Evolutionary conservation across 1,140 invertebrate genomes (phyloP), one percentile per base, ranked within the genome.

Genomic region (Mercenaria mercenaria): DNA sequence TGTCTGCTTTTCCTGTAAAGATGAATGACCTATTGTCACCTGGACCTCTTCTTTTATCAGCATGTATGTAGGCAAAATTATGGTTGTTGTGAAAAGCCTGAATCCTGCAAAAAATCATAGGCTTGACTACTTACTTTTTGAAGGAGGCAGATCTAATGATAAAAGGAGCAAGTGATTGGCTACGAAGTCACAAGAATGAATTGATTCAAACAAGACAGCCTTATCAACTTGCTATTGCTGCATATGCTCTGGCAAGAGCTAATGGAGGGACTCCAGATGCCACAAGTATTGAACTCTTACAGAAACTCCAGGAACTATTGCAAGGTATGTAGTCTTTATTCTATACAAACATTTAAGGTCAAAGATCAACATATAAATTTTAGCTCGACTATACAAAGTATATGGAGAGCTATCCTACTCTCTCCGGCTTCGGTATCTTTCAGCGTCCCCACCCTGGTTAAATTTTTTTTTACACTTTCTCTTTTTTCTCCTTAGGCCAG

Each of bases 161-260:
- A 23, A 20, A 29, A 20, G 43, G 52, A n/a, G 85, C 74, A n/a
- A 79, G n/a, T n/a, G 20, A 3, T 34, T 87, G 85, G 85, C 39
- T 87, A 26, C 26, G 11, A n/a, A 23, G 8, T 18, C 50, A 64
- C 8, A 34, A 41, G 13, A 20, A 43, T 0, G 50, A 47, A 4
- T 34, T 87, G 1, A 29, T 72, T 18, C 4, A n/a, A 13, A 34
- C 32, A n/a, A 39, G 26, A 64, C 29, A 64, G 1, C 52, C 50
- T 1, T 79, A 77, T 26, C 85, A 87, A 34, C 4, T 76, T 2
- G 52, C 74, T 6, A 59, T 79, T 29, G 37, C 23, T n/a, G 85
- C 85, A 3, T 87, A 87, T 52, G 74, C 56, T 11, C 43, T 87
- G 1, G 72, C 85, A 10, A 87, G 52, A 32, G 72, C 74, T 10